Evolutionary conservation across 1,140 invertebrate species (phyloP), one percentile per base, ranked within the genome.

Genomic region (Heliconius congener): DNA sequence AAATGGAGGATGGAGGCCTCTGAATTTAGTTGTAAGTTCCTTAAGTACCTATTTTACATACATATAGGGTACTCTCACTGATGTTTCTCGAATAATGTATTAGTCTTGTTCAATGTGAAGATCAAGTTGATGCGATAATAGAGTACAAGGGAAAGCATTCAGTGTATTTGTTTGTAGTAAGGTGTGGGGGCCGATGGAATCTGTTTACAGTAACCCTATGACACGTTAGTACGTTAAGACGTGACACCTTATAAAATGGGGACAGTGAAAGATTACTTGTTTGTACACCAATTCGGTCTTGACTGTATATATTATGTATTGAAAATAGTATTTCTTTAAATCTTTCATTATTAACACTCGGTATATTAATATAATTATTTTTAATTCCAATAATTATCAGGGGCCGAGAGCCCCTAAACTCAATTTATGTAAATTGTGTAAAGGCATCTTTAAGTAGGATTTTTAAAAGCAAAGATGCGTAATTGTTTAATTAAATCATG

Each of bases 101-200:
- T 77, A 76, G 79, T 27, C 55, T 75, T 78, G 73, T 52, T 75
- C 77, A 66, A 57, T 81, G 73, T 81, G 73, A 81, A 80, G 76
- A 81, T 84, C 80, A 83, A 84, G 79, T 86, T 92, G 89, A 92
- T 91, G 84, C 86, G 88, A 91, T 91, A 90, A 91, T 89, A 90
- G 88, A 80, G 83, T 85, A 92, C 90, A 92, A 83, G 88, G 82
- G 88, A 92, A 92, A 92, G 86, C 89, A 83, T 92, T 92, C 86
- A 90, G 79, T 81, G 84, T 88, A 85, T 84, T 87, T 87, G 86
- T 87, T 81, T 80, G 79, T 80, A 79, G 75, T 77, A 77, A 73
- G 79, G 71, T 80, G 70, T 76, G 78, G 83, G 80, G 77, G 81
- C 77, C 73, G 74, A 81, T 83, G 81, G 84, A 89, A 92, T 90